Evolutionary conservation across 2,888 invertebrate genomes (phyloP), one percentile per base, ranked within the genome.

Genomic region (Lycaena phlaeas): DNA sequence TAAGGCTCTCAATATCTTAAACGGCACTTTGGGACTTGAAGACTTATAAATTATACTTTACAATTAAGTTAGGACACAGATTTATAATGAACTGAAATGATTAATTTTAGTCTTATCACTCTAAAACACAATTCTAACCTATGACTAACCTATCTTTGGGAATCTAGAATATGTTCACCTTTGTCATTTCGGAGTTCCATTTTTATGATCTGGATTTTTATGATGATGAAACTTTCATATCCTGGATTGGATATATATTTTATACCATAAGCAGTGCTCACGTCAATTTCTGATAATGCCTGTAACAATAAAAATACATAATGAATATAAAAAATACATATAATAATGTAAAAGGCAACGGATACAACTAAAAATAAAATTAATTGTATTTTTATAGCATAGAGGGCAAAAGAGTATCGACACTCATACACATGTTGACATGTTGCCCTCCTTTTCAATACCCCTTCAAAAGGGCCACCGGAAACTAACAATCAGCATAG

Each of bases 1-100:
- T 82, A 81, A 84, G 84, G 77, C 75, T 40, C 29, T 43, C 30
- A 9, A 31, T 26, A 17, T 40, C 26, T 26, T 31, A 34, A 40
- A 25, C 15, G 10, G 31, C 1, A 15, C 12, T 11, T 34, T 12
- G 12, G 9, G 34, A 11, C 18, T 18, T 14, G 12, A 4, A 12
- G 9, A 12, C 18, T 3, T 7, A 3, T 18, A 4, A 4, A 3
- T 22, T 22, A 22, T 22, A 2, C 9, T 22, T 22, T 6, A 22
- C 9, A 22, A 6, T 5, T 9, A 22, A 7, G 22, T 30, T 18
- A 43, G 36, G 38, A 31, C 57, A 57, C 15, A n/a, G 6, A 34
- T 29, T 14, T 29, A 14, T 34, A 30, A 14, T 15, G 30, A 30
- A 2, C 14, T 10, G n/a, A n/a, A n/a, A n/a, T n/a, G n/a, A n/a